A percentile compares a stretch with the other conserved stretches of the same genome.
Conservation (phyloP, 2,888 invertebrate species). For the Acrobasis repandana region DNA sequence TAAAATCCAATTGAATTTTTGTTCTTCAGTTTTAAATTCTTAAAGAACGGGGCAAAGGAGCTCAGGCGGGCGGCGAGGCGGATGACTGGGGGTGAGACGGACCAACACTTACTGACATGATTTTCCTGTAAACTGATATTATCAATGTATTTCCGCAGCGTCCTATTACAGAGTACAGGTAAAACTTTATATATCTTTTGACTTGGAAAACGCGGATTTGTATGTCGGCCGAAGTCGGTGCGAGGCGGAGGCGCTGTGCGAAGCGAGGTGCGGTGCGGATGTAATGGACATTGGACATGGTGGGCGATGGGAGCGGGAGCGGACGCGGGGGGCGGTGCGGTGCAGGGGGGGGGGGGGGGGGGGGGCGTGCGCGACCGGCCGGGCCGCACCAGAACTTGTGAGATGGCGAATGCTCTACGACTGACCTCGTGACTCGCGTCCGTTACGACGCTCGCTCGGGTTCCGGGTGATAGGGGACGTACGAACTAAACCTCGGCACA, state of each 20-base stretch:
- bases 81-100: slow-evolving; percentile 3
- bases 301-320: background rate
- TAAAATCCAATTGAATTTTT: slow-evolving; percentile 20
- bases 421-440: slow-evolving; percentile 75
- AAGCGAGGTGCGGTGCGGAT: slow-evolving; percentile 30
- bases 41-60: slow-evolving; percentile 25
- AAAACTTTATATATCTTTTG: background rate
- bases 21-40: slow-evolving; percentile 26
- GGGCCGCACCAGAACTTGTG: slow-evolving; percentile 80
- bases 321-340: slow-evolving; percentile 3
- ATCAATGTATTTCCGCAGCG: slow-evolving; percentile 3
- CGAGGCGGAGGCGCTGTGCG: slow-evolving; percentile 33
- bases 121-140: slow-evolving; percentile 3
- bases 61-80: slow-evolving; percentile 27
- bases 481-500: slow-evolving; percentile 60
- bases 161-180: slow-evolving; percentile 4
- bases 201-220: slow-evolving; percentile 23
- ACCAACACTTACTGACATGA: background rate
- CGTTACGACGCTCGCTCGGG: slow-evolving; percentile 66
- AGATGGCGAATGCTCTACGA: slow-evolving; percentile 82
- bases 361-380: slow-evolving; percentile 40
- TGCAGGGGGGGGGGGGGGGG: slow-evolving; percentile 36
- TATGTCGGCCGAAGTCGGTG: slow-evolving; percentile 27
- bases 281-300: slow-evolving; percentile 1
- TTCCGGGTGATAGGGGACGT: slow-evolving; percentile 62